Evolutionary conservation across 2,113 vertebrate genomes (phyloP).

Genomic region (Romanogobio albipinnatus): DNA sequence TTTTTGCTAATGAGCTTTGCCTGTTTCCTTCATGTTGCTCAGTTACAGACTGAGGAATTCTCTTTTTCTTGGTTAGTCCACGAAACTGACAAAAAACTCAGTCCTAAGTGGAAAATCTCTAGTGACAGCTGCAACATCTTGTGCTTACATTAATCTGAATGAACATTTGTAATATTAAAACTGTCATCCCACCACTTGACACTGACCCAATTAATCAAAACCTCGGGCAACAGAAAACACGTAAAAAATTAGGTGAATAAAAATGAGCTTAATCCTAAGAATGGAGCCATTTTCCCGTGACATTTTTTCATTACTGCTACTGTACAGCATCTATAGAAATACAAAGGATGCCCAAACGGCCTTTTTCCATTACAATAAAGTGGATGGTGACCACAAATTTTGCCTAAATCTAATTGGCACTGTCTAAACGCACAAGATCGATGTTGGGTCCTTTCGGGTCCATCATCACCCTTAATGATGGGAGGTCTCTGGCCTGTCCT

Average conservation of each 20-base stretch:
- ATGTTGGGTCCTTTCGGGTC: conserved; percentile 2
- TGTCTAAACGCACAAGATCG: conserved; percentile 7
- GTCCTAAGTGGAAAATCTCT: conserved; percentile 66
- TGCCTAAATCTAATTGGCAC: conserved; percentile 1
- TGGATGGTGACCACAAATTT: not conserved
- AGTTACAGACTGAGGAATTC: conserved; percentile 71
- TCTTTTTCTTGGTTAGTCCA: conserved; percentile 54
- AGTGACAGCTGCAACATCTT: conserved; percentile 57
- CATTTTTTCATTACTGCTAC: not conserved
- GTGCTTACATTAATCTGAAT: conserved; percentile 68
- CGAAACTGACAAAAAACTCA: conserved; percentile 66
- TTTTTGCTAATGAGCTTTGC: conserved; percentile 76
- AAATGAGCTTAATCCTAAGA: not conserved
- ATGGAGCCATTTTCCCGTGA: not conserved
- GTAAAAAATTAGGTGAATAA: not conserved
- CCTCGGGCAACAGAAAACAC: not conserved
- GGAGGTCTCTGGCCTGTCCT: conserved; percentile 49
- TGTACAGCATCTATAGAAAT: not conserved
- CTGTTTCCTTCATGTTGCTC: conserved; percentile 79
- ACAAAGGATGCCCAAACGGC: not conserved
- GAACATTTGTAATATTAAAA: conserved; percentile 61
- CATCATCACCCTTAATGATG: conserved; percentile 29
- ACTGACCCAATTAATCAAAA: conserved; percentile 25
- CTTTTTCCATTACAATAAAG: not conserved
- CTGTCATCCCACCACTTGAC: conserved; percentile 11